Evolutionary conservation across 2,797 vertebrate species (phyloP).

Genomic region (Falco novaeseelandiae): DNA sequence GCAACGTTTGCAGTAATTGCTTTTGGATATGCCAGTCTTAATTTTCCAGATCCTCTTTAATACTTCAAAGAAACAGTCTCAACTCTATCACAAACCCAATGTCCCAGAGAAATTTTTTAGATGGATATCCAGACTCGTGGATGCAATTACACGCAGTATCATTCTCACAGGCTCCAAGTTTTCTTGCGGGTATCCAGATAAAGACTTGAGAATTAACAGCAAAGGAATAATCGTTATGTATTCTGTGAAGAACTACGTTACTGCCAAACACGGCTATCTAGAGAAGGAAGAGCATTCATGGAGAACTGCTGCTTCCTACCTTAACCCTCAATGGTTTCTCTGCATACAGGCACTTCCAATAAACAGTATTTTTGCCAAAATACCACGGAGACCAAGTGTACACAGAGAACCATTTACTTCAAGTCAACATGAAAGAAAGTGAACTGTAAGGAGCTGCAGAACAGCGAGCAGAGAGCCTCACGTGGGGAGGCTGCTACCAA

Average conservation of each 20-base stretch:
- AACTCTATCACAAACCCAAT: background rate
- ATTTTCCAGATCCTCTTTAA: background rate
- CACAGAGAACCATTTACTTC: background rate
- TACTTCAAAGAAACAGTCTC: background rate
- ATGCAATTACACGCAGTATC: fast-evolving
- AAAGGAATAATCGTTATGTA: background rate
- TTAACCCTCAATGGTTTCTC: background rate
- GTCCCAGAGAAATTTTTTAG: background rate
- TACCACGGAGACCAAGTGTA: background rate
- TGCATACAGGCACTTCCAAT: background rate
- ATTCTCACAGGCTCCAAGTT: background rate
- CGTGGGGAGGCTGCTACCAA: too few species aligned
- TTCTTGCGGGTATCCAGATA: background rate
- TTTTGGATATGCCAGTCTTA: background rate
- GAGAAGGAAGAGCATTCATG: background rate
- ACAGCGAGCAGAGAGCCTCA: background rate
- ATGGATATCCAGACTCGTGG: background rate
- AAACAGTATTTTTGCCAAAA: background rate
- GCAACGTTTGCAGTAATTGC: background rate
- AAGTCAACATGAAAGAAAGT: background rate
- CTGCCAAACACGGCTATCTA: background rate
- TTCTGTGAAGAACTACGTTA: background rate
- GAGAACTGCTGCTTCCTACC: background rate
- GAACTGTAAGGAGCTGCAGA: background rate
- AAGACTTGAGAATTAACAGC: background rate